A percentile compares a stretch with the other conserved stretches of the same genome.
These are phyloP conservation scores for Brenthis hecate DNA, from an alignment of 2,888 invertebrate species.

Conservation along the genomic window DNA sequence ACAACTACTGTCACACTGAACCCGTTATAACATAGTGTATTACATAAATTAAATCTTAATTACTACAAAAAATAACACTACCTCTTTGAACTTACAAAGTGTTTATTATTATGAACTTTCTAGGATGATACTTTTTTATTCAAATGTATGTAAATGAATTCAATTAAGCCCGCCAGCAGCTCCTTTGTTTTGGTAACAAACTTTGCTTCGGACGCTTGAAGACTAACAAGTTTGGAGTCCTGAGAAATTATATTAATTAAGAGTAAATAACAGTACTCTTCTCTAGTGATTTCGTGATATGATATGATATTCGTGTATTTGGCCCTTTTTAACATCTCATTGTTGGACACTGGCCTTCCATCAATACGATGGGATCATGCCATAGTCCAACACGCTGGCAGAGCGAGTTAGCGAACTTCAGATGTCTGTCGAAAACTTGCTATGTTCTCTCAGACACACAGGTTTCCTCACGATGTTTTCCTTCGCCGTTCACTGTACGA, in stretches of 20 bases:
- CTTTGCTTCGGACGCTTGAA: conserved; percentile 14
- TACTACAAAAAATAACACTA: conserved; percentile 42
- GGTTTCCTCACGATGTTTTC: no score
- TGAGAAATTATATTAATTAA: conserved; percentile 16
- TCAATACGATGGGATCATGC: no score
- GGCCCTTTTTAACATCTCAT: no score
- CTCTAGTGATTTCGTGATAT: no score
- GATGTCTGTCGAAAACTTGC: no score
- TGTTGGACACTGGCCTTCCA: no score
- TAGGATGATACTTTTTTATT: conserved; percentile 50
- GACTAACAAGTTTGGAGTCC: conserved; percentile 18
- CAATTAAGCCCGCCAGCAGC: conserved; percentile 43
- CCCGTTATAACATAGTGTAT: neutral
- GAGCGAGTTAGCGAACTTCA: no score
- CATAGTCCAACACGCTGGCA: no score
- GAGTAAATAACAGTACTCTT: no score
- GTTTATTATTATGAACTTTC: conserved; percentile 19
- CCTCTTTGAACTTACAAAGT: conserved; percentile 52
- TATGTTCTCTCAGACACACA: no score
- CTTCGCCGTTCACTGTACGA: no score
- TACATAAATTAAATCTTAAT: neutral
- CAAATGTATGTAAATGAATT: conserved; percentile 61
- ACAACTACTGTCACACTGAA: neutral
- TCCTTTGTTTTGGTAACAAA: conserved; percentile 37
- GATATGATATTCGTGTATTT: no score